Conservation (phyloP, 2,113 vertebrate genomes). For the Apaloderma vittatum region DNA sequence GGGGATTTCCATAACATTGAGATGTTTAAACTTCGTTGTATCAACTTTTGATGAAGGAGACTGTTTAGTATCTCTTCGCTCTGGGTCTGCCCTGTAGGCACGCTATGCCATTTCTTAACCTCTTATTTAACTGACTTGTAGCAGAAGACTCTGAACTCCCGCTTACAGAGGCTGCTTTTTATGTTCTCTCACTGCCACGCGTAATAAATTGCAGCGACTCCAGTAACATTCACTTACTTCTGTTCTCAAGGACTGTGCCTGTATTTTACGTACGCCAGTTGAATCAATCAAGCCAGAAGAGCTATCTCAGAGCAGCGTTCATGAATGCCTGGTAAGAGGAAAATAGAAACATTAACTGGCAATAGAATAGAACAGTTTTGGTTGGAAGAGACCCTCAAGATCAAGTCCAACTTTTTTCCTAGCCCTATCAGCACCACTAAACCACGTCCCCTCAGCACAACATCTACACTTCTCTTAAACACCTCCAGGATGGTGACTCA, state of each 20-base stretch:
- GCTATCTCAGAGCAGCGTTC: conserved; percentile 86
- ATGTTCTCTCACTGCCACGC: not conserved
- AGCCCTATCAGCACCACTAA: too few relatives aligned
- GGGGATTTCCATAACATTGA: not conserved
- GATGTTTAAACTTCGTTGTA: not conserved
- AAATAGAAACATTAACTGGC: not conserved
- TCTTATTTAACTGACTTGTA: not conserved
- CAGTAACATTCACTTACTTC: not conserved
- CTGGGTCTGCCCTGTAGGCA: not conserved
- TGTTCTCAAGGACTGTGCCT: conserved; percentile 92
- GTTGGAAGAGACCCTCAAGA: too few relatives aligned
- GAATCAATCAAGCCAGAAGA: conserved; percentile 91
- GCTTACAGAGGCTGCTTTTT: not conserved
- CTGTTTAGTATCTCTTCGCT: not conserved
- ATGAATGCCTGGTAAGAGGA: conserved; percentile 88
- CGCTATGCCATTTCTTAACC: not conserved
- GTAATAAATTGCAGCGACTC: not conserved
- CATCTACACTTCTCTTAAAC: too few relatives aligned
- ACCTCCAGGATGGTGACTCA: too few relatives aligned
- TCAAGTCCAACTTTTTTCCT: too few relatives aligned
- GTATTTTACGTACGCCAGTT: conserved; percentile 92
- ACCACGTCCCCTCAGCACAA: too few relatives aligned
- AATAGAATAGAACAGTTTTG: not conserved
- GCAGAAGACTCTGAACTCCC: not conserved
- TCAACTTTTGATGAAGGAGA: not conserved